Base-by-base conservation (phyloP, 2,888 invertebrate species). In the Heteropelma amictum region DNA sequence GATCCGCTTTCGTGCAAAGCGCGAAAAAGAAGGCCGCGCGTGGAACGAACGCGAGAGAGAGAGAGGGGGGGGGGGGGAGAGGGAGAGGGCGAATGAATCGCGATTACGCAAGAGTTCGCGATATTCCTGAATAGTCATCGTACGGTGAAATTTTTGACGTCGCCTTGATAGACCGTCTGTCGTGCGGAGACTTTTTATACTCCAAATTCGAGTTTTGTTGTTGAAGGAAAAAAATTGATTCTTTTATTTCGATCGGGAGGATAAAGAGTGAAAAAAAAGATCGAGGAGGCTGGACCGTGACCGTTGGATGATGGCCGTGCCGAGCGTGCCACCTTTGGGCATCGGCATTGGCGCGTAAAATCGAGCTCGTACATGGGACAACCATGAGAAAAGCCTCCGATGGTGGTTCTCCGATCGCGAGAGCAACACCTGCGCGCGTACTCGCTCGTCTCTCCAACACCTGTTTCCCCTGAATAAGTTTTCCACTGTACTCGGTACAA, bases 1-100 rank as follows among this genome's bases (percentile, higher is more conserved):
- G 72, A 72, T 72, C 65, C 60, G 38, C 65, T 45, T 72, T 65
- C 53, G 58, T 53, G 51, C 26, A 56, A 53, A 56, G 58, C 47
- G 54, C 28, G 49, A 51, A 64, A 72, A 56, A 47, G 42, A 54
- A 45, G 51, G 53, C 54, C 53, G 23, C 26, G 30, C 7, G 47
- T n/a, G n/a, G n/a, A n/a, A n/a, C n/a, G n/a, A n/a, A n/a, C n/a
- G n/a, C n/a, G n/a, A n/a, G n/a, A n/a, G 63, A 51, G 51, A 28
- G 49, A 3, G 28, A 26, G 35, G 38, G 45, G 26, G 19, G 19
- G 17, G 14, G n/a, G n/a, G n/a, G n/a, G n/a, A n/a, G n/a, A n/a
- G n/a, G n/a, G n/a, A n/a, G n/a, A n/a, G n/a, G n/a, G n/a, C n/a
- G n/a, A n/a, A n/a, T n/a, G n/a, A n/a, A n/a, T n/a, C n/a, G 28